These are phyloP conservation scores for Conops quadrifasciatus DNA, from an alignment of 2,888 invertebrate genomes.

Conservation along the genomic window DNA sequence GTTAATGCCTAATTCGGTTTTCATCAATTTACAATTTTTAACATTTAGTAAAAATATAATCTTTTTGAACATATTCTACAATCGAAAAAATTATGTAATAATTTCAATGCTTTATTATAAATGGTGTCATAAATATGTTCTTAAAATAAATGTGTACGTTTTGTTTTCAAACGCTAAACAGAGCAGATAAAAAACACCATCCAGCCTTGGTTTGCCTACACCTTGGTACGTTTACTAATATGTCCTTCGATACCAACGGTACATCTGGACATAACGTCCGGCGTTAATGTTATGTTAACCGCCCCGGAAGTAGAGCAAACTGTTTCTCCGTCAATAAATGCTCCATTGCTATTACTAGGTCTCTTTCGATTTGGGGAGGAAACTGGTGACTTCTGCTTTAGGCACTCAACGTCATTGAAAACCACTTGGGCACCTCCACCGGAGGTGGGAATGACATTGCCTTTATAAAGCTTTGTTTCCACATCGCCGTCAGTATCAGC, in stretches of 20 bases:
- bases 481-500: conserved; percentile 91
- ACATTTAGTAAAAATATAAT: not conserved
- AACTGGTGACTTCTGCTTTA: conserved; percentile 83
- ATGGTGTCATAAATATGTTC: not conserved
- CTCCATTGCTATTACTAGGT: conserved; percentile 53
- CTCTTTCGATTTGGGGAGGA: conserved; percentile 65
- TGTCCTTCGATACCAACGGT: conserved; percentile 64
- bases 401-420: conserved; percentile 91
- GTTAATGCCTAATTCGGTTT: no score
- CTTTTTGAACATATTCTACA: not conserved
- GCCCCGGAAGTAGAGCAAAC: conserved; percentile 47
- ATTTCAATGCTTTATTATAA: no score
- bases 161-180: not conserved
- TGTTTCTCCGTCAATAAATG: conserved; percentile 42
- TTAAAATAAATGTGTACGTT: conserved; percentile 36
- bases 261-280: conserved; percentile 62
- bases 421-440: conserved; percentile 96
- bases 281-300: conserved; percentile 51
- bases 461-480: conserved; percentile 93
- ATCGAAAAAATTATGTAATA: not conserved
- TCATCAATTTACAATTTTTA: no score
- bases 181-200: conserved; percentile 9
- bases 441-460: conserved; percentile 90
- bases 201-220: conserved; percentile 44
- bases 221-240: conserved; percentile 61